Evolutionary conservation across 2,888 invertebrate species (phyloP), one percentile per base, ranked within the genome.

Genomic region (Tribolium freemani): DNA sequence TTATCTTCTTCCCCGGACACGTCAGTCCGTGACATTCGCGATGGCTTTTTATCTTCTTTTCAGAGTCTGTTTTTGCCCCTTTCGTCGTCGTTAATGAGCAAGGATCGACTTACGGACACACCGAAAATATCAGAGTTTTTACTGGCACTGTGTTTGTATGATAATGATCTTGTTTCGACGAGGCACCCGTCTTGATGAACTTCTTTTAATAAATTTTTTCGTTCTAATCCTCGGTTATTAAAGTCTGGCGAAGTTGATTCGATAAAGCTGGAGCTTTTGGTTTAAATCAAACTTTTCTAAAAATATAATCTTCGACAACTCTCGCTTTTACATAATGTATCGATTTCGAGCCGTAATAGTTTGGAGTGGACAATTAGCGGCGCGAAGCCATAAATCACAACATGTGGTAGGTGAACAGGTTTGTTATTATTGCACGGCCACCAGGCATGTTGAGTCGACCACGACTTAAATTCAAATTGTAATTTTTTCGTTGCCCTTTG

Each of bases 1-100:
- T 77, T 77, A 76, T 77, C 76, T 79, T 72, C 71, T 74, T 77
- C 74, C 71, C 70, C 68, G 75, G 76, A 75, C 76, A 77, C 77
- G 78, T 77, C 69, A 70, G 66, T 71, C 76, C 54, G 54, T 48
- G 74, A 74, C 69, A 74, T 74, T 73, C 73, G 73, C 69, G 72
- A 67, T 60, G 58, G 67, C 71, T 79, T 79, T 79, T 77, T 76
- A 64, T 69, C 73, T 70, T 56, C 74, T 63, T 72, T 60, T 60
- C 71, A 51, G 58, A 60, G 48, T 44, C 64, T 45, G 70, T 75
- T 77, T 73, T 75, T 76, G 74, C 58, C 53, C 50, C 69, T 46
- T 64, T 64, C 63, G 72, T 61, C 60, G 69, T 73, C 72, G 71
- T 72, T 77, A 76, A 77, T 77, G 76, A 77, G 73, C 69, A 53